Evolutionary conservation across 1,140 invertebrate genomes (phyloP).

Genomic region (Drosophila punjabiensis): DNA sequence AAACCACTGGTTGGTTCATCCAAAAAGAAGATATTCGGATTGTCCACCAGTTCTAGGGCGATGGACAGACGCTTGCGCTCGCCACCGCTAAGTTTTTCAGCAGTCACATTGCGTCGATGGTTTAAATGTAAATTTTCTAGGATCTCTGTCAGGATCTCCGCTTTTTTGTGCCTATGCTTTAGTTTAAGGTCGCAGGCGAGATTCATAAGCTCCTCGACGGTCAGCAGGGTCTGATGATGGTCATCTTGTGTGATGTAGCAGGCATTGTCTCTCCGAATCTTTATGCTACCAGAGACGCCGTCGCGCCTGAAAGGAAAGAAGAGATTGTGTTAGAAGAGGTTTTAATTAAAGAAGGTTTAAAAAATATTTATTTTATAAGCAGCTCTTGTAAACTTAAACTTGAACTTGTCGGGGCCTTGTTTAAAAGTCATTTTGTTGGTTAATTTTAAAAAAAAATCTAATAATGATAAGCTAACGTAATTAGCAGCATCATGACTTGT

Average conservation of each 20-base stretch:
- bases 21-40: slow-evolving; percentile 91
- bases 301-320: slow-evolving; percentile 80
- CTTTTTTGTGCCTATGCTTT: slow-evolving; percentile 84
- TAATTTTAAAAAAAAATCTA: no score
- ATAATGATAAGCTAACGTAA: neutral
- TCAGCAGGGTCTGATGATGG: slow-evolving; percentile 91
- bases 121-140: slow-evolving; percentile 87
- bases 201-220: slow-evolving; percentile 93
- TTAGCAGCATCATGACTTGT: neutral
- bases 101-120: slow-evolving; percentile 89
- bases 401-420: neutral
- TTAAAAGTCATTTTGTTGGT: neutral
- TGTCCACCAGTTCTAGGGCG: slow-evolving; percentile 93
- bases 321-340: neutral
- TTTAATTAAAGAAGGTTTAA: neutral
- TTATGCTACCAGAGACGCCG: slow-evolving; percentile 86
- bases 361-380: neutral
- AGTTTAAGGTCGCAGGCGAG: slow-evolving; percentile 93
- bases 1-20: slow-evolving; percentile 93
- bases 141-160: slow-evolving; percentile 86
- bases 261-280: slow-evolving; percentile 87
- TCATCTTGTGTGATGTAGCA: slow-evolving; percentile 97
- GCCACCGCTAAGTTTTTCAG: slow-evolving; percentile 90
- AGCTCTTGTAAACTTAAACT: neutral
- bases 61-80: slow-evolving; percentile 93